Conservation (phyloP, 2,113 vertebrate species). For the Hyperopisus bebe region DNA sequence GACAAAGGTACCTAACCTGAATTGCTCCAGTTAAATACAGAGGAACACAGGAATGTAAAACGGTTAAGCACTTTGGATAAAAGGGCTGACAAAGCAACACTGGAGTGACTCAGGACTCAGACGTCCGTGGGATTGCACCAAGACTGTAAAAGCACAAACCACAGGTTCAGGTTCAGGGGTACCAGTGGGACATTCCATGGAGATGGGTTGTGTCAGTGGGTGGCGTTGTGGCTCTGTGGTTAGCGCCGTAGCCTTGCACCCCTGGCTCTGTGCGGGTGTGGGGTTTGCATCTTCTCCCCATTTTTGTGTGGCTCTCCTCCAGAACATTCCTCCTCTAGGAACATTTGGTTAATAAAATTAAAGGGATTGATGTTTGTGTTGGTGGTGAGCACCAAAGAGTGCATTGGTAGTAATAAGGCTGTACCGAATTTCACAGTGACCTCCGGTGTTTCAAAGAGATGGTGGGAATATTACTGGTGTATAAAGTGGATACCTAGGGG, state of each 20-base stretch:
- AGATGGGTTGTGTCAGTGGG: background rate
- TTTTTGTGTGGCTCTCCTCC: background rate
- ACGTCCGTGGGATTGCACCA: background rate
- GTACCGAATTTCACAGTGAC: background rate
- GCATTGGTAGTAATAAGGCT: background rate
- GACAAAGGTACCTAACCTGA: constrained; percentile 9
- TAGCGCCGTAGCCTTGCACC: background rate
- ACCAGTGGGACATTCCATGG: background rate
- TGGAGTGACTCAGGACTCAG: background rate
- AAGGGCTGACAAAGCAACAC: background rate
- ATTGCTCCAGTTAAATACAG: constrained; percentile 1
- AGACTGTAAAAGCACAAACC: background rate
- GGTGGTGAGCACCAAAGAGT: background rate
- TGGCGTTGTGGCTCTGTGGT: background rate
- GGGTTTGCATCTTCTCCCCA: background rate
- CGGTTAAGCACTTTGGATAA: background rate
- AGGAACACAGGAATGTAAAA: background rate
- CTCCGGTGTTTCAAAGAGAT: background rate
- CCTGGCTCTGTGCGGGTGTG: background rate
- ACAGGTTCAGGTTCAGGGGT: background rate
- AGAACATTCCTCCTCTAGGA: background rate
- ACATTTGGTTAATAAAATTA: background rate
- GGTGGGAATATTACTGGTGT: background rate
- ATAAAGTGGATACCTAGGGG: background rate
- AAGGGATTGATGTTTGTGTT: background rate